Conservation (phyloP, 2,797 vertebrate genomes). For the Chiropotes sagulatus region DNA sequence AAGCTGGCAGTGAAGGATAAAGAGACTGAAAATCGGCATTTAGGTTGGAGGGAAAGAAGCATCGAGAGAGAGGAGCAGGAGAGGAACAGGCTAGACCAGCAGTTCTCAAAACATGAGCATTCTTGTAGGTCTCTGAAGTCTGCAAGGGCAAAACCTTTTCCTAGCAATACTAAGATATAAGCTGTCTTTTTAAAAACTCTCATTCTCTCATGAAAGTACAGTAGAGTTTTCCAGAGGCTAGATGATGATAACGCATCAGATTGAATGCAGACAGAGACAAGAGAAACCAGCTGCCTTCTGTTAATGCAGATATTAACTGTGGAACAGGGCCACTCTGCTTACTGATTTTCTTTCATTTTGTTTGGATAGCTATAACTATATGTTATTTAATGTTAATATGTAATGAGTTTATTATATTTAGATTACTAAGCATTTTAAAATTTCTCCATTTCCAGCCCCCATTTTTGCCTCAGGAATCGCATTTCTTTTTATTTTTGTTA, state of each 20-base stretch:
- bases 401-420: background rate
- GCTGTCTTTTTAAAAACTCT: background rate
- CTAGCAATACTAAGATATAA: background rate
- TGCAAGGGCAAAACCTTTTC: background rate
- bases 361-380: background rate
- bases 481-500: too few relatives aligned
- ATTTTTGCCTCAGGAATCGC: too few relatives aligned
- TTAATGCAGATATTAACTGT: background rate
- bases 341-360: background rate
- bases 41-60: background rate
- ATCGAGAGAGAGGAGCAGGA: background rate
- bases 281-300: background rate
- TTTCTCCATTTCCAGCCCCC: too few relatives aligned
- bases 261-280: background rate
- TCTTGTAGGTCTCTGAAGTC: too few relatives aligned
- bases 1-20: background rate
- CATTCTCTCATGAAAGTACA: background rate
- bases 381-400: background rate
- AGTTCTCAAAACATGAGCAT: background rate
- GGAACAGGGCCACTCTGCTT: background rate
- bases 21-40: background rate
- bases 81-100: background rate
- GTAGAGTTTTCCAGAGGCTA: background rate
- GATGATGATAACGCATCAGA: background rate
- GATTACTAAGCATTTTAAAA: background rate